Evolutionary conservation across 2,113 vertebrate species (phyloP), one percentile per base, ranked within the genome.

Genomic region (Brachypteracias leptosomus): DNA sequence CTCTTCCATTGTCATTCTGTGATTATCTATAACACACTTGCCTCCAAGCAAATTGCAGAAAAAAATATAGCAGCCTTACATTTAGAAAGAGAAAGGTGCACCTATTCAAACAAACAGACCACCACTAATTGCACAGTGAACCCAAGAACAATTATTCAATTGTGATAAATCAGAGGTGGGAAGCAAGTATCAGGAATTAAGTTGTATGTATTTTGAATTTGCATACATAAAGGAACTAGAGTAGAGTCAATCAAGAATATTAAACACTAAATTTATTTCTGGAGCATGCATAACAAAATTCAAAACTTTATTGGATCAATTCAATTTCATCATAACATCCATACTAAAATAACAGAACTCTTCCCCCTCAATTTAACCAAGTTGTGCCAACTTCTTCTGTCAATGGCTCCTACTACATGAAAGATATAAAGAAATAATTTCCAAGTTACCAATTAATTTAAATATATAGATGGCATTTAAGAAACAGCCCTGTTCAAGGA

Each of bases 131-230:
- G 85, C 51, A 90, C 63, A 80, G 42, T 51, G 75, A 94, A 90
- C 67, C 38, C 14, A 51, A 77, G 83, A 92, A 84, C 55, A 90
- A 84, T 58, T 59, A 92, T 77, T 89, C 42, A 77, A 25, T 68
- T 93, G 88, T 90, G 83, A 89, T 55, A 94, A 92, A 90, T 88
- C 71, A 92, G 55, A 88, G 83, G 80, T 40, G 93, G 61, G 85
- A 88, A 84, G 66, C 62, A 71, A 81, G 38, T 63, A 79, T 38
- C 29, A 51, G 47, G 46, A 80, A 94, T 90, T 85, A 83, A 95
- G 65, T 31, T 80, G 51, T 36, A 86, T 2, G 26, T 47, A 62
- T 55, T 80, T 80, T 63, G 52, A 77, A 92, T 95, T 77, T 83
- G 40, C 51, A 93, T 59, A 68, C 59, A 55, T 10, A 84, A 89